Base-by-base conservation (phyloP, 2,888 invertebrate genomes). In the Perdita meconis region DNA sequence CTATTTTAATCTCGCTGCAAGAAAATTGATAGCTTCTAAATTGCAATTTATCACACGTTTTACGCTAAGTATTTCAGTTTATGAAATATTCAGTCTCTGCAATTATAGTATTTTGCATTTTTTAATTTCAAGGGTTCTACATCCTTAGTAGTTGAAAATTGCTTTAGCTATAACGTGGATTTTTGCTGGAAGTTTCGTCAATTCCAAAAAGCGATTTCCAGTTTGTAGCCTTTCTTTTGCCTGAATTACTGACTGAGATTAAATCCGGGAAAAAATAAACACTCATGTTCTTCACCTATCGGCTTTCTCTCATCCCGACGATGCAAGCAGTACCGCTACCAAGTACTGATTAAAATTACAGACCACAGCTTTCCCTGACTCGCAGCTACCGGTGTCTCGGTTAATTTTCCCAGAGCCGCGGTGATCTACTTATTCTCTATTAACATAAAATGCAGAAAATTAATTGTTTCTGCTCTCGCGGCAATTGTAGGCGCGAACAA, bases 401-500 rank as follows among this genome's bases (percentile, higher is more conserved):
- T 19, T 16, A 12, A 22, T 47, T 47, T 22, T 19, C 22, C 3
- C 19, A 19, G 10, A 36, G 19, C 12, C 6, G 1, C 36, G 12
- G 10, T 10, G 13, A 22, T 56, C 34, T 3, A 13, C 8, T 38
- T 12, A 5, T 6, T 2, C 8, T 10, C 10, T 16, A 8, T 19
- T 12, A 19, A 47, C 44, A 16, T 10, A 16, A 22, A 19, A 8
- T 10, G 3, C 10, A 16, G 16, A 19, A 10, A 47, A 47, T 47
- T 19, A 16, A 19, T 10, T 19, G 47, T 19, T 24, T n/a, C 6
- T 22, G 12, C n/a, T 30, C 24, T 10, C 12, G 47, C 22, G 10
- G n/a, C n/a, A 10, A 34, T 72, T 53, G 30, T 16, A 74, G 74
- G 19, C 0, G 1, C 4, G 13, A 13, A 6, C 16, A 55, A 34